These are phyloP conservation scores for Axis porcinus DNA, from an alignment of 2,113 vertebrate genomes.

Conservation along the genomic window DNA sequence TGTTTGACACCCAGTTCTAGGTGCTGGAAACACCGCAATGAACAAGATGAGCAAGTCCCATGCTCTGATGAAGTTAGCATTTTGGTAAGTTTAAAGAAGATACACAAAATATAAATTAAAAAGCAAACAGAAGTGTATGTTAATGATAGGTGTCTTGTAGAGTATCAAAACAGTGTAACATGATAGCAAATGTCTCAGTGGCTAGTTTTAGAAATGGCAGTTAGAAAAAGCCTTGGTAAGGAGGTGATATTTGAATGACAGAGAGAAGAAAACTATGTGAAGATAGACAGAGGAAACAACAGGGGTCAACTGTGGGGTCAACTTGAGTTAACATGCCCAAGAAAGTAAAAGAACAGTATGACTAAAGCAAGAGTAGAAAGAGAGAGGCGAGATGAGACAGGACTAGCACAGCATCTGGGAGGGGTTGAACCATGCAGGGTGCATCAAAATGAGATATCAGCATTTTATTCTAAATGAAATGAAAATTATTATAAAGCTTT, in stretches of 20 bases:
- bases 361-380: neutral
- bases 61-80: neutral
- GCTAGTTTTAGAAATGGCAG: neutral
- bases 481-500: neutral
- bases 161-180: neutral
- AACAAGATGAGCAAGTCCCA: neutral
- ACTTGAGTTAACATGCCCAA: neutral
- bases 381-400: neutral
- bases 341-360: neutral
- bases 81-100: neutral
- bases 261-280: neutral
- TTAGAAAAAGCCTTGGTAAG: neutral
- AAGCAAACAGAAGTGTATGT: neutral
- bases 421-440: neutral
- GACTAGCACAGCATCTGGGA: neutral
- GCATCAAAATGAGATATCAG: neutral
- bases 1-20: neutral
- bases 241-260: neutral
- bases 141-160: neutral
- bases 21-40: neutral
- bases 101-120: neutral
- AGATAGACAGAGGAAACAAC: neutral
- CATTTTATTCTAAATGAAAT: neutral
- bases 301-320: neutral
- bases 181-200: neutral